These are phyloP conservation scores for Anastatus disparis DNA, from an alignment of 1,140 invertebrate species.

Conservation along the genomic window DNA sequence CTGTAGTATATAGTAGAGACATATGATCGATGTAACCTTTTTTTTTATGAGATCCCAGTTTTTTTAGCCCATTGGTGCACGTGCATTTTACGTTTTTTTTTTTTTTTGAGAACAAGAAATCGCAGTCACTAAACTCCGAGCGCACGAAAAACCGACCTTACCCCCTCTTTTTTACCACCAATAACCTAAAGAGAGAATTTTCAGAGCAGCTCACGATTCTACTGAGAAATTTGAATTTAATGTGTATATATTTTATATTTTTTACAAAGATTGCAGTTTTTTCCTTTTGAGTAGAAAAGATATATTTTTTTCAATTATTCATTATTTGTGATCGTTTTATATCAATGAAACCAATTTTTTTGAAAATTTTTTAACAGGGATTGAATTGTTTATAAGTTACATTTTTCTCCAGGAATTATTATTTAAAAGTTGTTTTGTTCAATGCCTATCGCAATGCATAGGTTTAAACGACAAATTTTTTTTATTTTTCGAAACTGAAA, in stretches of 20 bases:
- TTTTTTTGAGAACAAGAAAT: too few species aligned
- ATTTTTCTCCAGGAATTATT: not conserved
- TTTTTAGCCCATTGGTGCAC: constrained; percentile 43
- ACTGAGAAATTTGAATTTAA: too few species aligned
- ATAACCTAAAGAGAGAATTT: constrained; percentile 52
- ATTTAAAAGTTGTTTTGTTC: not conserved
- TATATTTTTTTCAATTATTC: too few species aligned
- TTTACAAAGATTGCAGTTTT: too few species aligned
- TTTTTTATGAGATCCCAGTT: constrained; percentile 16
- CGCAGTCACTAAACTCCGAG: constrained; percentile 16
- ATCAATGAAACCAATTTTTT: not conserved
- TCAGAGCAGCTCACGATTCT: constrained; percentile 51
- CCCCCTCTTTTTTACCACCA: not conserved
- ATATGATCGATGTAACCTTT: constrained; percentile 44
- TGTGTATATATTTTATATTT: too few species aligned
- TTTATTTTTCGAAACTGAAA: not conserved
- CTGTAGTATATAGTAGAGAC: constrained; percentile 43
- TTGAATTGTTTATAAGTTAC: not conserved
- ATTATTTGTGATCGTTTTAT: too few species aligned
- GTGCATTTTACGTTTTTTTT: constrained; percentile 43
- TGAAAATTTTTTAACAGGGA: not conserved
- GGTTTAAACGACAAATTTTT: not conserved
- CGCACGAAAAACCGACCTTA: constrained; percentile 9
- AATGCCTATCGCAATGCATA: not conserved
- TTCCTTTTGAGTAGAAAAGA: too few species aligned